A percentile compares a stretch with the other conserved stretches of the same genome.
These are phyloP conservation scores for Pseudococcus jackbeardsleyi DNA, from an alignment of 2,888 invertebrate genomes.

Conservation along the genomic window DNA sequence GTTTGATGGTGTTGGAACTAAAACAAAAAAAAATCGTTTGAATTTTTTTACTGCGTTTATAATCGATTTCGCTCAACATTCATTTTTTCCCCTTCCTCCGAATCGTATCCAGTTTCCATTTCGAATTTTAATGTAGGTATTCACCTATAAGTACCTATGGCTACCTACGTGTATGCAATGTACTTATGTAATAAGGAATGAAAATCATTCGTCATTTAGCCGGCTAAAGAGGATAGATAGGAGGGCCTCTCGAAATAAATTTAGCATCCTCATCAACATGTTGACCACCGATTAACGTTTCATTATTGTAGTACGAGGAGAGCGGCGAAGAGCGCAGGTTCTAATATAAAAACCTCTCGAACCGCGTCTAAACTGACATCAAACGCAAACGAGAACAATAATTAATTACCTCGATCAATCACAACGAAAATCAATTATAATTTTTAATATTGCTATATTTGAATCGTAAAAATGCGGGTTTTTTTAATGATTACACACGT, in stretches of 20 bases:
- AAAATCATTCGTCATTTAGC: background rate
- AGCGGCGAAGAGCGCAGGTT: background rate
- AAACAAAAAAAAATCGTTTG: too few species aligned
- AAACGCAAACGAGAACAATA: slow-evolving; percentile 65
- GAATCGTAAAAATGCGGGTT: slow-evolving; percentile 62
- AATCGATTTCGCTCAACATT: too few species aligned
- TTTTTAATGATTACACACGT: slow-evolving; percentile 44
- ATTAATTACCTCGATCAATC: slow-evolving; percentile 65
- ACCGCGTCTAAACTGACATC: slow-evolving; percentile 58
- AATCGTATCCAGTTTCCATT: too few species aligned
- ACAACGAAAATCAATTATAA: slow-evolving; percentile 64
- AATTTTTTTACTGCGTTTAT: too few species aligned
- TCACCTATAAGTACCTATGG: too few species aligned
- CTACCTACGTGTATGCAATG: too few species aligned
- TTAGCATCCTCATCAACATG: slow-evolving; percentile 39
- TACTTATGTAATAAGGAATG: background rate
- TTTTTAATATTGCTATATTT: slow-evolving; percentile 63
- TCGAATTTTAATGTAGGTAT: too few species aligned
- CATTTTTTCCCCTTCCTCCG: too few species aligned
- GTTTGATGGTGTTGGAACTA: too few species aligned
- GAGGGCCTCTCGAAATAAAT: background rate
- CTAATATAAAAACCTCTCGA: slow-evolving; percentile 42
- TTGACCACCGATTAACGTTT: slow-evolving; percentile 38
- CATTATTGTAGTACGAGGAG: background rate
- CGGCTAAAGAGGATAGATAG: background rate